Evolutionary conservation across 2,888 invertebrate species (phyloP).

Genomic region (Andrena fulva): DNA sequence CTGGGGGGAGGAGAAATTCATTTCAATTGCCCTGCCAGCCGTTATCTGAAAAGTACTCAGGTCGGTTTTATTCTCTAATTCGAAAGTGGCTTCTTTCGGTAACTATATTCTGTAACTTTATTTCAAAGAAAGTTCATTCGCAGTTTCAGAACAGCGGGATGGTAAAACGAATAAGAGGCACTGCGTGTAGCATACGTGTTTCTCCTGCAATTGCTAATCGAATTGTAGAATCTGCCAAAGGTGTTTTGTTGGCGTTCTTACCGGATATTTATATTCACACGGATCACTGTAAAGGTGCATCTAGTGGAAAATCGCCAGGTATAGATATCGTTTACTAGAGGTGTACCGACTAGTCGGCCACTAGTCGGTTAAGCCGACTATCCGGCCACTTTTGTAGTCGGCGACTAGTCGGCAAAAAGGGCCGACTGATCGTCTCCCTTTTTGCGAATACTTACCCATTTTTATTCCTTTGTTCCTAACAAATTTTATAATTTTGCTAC

Average conservation of each 20-base stretch:
- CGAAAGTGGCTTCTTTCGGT: not conserved
- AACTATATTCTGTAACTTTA: not conserved
- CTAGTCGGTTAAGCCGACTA: no score
- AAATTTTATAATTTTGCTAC: no score
- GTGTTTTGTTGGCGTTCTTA: constrained; percentile 94
- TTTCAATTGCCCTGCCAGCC: constrained; percentile 95
- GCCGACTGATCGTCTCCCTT: no score
- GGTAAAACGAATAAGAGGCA: constrained; percentile 96
- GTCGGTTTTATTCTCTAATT: constrained; percentile 74
- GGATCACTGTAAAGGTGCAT: constrained; percentile 95
- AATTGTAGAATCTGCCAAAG: constrained; percentile 96
- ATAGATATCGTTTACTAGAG: constrained; percentile 6
- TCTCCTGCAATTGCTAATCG: constrained; percentile 97
- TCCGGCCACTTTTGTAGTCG: no score
- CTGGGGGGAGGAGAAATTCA: constrained; percentile 96
- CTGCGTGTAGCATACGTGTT: constrained; percentile 95
- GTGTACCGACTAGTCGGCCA: no score
- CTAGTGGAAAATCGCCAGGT: constrained; percentile 95
- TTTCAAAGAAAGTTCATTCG: constrained; percentile 23
- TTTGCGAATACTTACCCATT: no score
- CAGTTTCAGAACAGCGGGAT: constrained; percentile 93
- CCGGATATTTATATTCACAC: constrained; percentile 98
- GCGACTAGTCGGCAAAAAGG: no score
- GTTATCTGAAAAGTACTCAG: constrained; percentile 92
- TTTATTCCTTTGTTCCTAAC: no score